These are phyloP conservation scores for Limosa lapponica DNA, from an alignment of 2,797 vertebrate species.

Conservation along the genomic window DNA sequence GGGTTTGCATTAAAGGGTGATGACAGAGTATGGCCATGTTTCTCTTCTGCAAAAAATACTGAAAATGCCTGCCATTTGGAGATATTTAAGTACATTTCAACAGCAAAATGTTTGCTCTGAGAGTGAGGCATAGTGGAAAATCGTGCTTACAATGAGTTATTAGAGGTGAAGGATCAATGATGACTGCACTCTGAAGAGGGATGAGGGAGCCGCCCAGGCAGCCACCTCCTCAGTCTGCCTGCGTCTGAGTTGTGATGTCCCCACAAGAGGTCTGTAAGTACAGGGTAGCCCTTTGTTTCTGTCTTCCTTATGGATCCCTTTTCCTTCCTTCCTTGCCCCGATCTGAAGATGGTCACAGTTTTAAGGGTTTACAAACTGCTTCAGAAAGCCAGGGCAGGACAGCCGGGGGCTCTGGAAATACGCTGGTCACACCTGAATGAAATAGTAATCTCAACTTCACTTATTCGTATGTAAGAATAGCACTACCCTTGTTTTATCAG, in stretches of 20 bases:
- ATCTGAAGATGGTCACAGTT: background rate
- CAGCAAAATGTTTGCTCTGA: background rate
- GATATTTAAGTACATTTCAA: background rate
- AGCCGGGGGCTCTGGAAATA: background rate
- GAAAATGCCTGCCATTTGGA: background rate
- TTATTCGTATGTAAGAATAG: background rate
- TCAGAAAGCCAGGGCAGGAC: background rate
- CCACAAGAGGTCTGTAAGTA: background rate
- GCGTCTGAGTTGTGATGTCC: accelerated
- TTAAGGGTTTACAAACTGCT: background rate
- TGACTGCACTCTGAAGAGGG: background rate
- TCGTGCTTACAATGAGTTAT: background rate
- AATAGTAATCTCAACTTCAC: background rate
- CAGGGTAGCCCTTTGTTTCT: background rate
- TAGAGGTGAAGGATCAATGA: background rate
- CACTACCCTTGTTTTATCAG: background rate
- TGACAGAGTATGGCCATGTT: background rate
- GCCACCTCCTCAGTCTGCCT: background rate
- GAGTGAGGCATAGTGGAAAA: background rate
- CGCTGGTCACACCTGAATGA: background rate
- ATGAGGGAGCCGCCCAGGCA: background rate
- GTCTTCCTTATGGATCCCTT: background rate
- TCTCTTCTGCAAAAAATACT: background rate
- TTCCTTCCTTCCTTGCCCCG: background rate
- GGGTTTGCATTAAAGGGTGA: background rate